Evolutionary conservation across 35 echinoderm and acorn worm species (phyloP), one percentile per base, ranked within the genome.

Genomic region (Strongylocentrotus purpuratus): DNA sequence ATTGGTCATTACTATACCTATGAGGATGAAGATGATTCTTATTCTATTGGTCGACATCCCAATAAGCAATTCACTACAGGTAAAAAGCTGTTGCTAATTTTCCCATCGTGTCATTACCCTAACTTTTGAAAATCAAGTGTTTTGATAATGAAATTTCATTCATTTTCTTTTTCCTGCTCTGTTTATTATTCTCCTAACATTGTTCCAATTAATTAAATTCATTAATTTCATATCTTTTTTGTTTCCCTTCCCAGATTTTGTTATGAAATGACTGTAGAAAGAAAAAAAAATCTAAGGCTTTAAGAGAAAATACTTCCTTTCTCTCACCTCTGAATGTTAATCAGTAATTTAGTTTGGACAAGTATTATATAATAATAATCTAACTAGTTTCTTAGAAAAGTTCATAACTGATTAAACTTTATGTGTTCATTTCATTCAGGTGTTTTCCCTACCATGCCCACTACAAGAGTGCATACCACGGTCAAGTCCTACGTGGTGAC

Each of bases 61-160:
- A 89, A 89, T 11, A 89, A 45, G 11, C 33, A 17, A 18, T 89
- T 89, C 32, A 89, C 87, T 33, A 89, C 87, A 89, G 87, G 87
- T 89, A 46, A 45, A 4, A 9, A 9, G 9, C 22, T 86, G 12
- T 86, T 55, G 50, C 50, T 55, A 15, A 14, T 15, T 55, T n/a
- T 22, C 65, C 65, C 22, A 78, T 78, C 65, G 17, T 28, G 25
- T 14, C 13, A 70, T 70, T 4, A 17, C 0, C 2, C 61, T 22
- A 25, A 20, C 14, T 20, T 7, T 71, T 71, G 18, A 4, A 28
- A 78, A 78, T 8, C 28, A 5, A 22, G 65, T 78, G 20, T 78
- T 28, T n/a, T 78, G 65, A 78, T 28, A 28, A 25, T 59, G 52
- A 17, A 2, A 59, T 59, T 14, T 9, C 10, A 59, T 9, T 12